Evolutionary conservation across 2,888 invertebrate genomes (phyloP).

Genomic region (Blomia tropicalis): DNA sequence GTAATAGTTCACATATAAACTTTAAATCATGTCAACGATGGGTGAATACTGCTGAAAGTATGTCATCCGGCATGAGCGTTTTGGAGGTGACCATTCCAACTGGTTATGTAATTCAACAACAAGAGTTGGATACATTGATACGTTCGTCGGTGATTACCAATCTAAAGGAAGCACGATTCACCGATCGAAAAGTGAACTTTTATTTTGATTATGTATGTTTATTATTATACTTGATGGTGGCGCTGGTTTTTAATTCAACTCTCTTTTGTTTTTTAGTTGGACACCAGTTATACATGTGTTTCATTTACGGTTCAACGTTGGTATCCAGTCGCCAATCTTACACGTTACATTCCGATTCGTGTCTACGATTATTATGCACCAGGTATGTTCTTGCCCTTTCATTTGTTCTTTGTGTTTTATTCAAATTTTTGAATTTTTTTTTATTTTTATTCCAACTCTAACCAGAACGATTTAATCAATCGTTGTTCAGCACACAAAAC

Average conservation of each 20-base stretch:
- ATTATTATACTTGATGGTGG: neutral
- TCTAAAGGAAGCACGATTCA: conserved; percentile 66
- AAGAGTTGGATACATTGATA: conserved; percentile 68
- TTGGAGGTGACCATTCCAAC: conserved; percentile 72
- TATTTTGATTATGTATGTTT: conserved; percentile 84
- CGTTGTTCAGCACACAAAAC: conserved; percentile 68
- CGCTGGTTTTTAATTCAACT: neutral
- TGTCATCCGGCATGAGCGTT: conserved; percentile 70
- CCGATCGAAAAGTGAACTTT: conserved; percentile 65
- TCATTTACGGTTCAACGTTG: conserved; percentile 37
- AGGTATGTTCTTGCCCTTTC: conserved; percentile 31
- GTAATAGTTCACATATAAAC: conserved; percentile 62
- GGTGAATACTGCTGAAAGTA: conserved; percentile 39
- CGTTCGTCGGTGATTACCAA: conserved; percentile 58
- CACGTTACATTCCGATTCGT: conserved; percentile 37
- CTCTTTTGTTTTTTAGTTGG: conserved; percentile 33
- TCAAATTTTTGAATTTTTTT: neutral
- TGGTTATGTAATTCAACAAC: conserved; percentile 77
- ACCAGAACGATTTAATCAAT: conserved; percentile 76
- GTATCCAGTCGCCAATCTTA: conserved; percentile 40
- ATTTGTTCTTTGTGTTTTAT: neutral
- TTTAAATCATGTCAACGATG: conserved; percentile 28
- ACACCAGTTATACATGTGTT: conserved; percentile 36
- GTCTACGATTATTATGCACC: conserved; percentile 41
- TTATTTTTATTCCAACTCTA: conserved; percentile 28